Base-by-base conservation (phyloP, 2,797 vertebrate species). In the Apogon hyalosoma region DNA sequence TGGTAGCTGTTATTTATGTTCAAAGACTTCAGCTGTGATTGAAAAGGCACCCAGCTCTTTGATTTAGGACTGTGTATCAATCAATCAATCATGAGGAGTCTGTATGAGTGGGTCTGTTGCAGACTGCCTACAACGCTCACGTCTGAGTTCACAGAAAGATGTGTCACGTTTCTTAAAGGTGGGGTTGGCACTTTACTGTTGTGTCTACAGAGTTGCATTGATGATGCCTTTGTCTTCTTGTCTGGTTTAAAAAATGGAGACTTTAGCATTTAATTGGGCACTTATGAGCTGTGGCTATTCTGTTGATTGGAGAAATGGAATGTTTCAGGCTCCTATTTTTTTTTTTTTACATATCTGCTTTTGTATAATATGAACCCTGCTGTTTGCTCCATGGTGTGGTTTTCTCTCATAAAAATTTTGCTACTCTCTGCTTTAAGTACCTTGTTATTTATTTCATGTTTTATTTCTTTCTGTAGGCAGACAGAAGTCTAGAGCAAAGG, bases 1-100 rank as follows among this genome's bases (percentile, higher is more conserved):
- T 67, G 73, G 75, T 63, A 31, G 67, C 65, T 58, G 64, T 83
- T 84, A 85, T 87, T 90, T 82, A 85, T 86, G 78, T 88, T 86
- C 75, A 83, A 75, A 88, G 80, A 83, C 73, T 70, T 77, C 13
- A 47, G 55, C 79, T 59, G 48, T 79, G 79, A 87, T 86, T 87
- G 77, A 86, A 85, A 85, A 71, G 69, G 79, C 82, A 53, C 51
- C 68, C 63, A 24, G 16, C 75, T 82, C 63, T 88, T 60, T 89
- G 74, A 85, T 87, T 89, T 82, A 83, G 53, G 53, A 40, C 62
- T 49, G 40, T 71, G 62, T 78, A 86, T 84, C 76, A 79, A 74
- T 85, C 87, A 87, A 74, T 89, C 86, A 84, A 80, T 87, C 88
- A 79, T 19, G 41, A 63, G 58, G n/a, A 28, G 24, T 28, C 10